These are phyloP conservation scores for Sipunculus nudus DNA, from an alignment of 2,888 invertebrate species.

Conservation along the genomic window DNA sequence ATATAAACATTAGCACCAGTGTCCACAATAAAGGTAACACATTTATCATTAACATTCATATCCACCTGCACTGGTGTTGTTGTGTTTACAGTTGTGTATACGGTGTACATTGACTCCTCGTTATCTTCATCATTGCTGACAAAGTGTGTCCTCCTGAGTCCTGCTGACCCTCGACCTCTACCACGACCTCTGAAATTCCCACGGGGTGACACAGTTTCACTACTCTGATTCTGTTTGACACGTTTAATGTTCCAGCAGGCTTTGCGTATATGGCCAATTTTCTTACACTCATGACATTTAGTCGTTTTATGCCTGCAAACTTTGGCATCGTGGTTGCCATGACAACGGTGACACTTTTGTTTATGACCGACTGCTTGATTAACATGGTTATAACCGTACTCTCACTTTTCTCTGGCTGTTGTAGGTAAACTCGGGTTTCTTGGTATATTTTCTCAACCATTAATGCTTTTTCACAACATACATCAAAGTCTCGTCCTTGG, in stretches of 20 bases:
- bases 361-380: not conserved
- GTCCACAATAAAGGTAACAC: not conserved
- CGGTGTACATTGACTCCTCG: not conserved
- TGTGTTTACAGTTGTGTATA: not conserved
- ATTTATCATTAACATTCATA: not conserved
- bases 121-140: not conserved
- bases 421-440: not conserved
- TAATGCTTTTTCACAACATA: not conserved
- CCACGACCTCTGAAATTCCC: not conserved
- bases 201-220: not conserved
- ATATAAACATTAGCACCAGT: not conserved
- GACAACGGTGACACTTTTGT: conserved; percentile 2
- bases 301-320: not conserved
- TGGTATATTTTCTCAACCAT: not conserved
- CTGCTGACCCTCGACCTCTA: not conserved
- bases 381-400: no score
- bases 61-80: not conserved
- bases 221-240: no score
- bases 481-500: not conserved
- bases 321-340: not conserved
- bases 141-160: not conserved
- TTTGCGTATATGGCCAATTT: not conserved
- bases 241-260: no score
- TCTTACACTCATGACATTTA: not conserved
- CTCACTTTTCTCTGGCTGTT: not conserved